Evolutionary conservation across 1,140 invertebrate genomes (phyloP).

Genomic region (Chionoecetes opilio): DNA sequence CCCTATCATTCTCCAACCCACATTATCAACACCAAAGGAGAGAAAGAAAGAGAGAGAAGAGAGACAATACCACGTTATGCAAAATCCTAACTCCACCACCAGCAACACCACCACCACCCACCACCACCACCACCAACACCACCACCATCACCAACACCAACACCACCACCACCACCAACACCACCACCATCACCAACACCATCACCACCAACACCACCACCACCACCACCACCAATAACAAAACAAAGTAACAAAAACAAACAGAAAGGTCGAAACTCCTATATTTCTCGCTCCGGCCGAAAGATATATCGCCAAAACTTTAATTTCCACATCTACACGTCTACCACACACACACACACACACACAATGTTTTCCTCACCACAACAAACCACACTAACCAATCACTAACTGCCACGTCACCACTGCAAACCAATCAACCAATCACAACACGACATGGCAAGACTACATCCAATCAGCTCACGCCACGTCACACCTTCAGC

Average conservation of each 20-base stretch:
- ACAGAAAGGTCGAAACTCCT: neutral
- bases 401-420: neutral
- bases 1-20: no score
- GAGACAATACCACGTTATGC: neutral
- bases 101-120: no score
- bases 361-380: neutral
- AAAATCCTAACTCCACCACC: neutral
- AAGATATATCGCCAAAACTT: conserved; percentile 37
- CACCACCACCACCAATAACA: neutral
- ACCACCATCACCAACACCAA: no score
- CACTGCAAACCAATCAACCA: no score
- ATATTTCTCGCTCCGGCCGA: neutral
- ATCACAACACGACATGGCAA: no score
- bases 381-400: neutral
- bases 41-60: neutral
- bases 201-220: no score
- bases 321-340: conserved; percentile 16
- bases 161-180: neutral
- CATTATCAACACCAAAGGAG: no score
- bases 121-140: neutral
- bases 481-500: neutral
- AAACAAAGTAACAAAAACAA: neutral
- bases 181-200: neutral
- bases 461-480: neutral
- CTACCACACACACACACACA: no score